Evolutionary conservation across 2,888 invertebrate genomes (phyloP), one percentile per base, ranked within the genome.

Genomic region (Neoitamus cyanurus): DNA sequence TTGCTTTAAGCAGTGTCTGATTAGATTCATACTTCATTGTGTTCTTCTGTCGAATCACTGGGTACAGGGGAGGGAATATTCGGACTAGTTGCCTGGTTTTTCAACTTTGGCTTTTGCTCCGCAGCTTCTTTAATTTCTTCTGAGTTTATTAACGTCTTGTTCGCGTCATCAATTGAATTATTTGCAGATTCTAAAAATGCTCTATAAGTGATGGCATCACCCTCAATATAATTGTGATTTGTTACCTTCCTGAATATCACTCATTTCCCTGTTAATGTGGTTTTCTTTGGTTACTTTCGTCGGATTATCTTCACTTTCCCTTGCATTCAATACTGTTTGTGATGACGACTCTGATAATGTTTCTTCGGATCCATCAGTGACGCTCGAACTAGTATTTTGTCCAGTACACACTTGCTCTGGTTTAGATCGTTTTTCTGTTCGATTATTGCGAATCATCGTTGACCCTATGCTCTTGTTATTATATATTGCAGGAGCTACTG

Each of bases 1-100:
- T 7, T 2, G 28, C 1, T 4, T n/a, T 46, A 42, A 30, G 30
- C 6, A 9, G 1, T n/a, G 30, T n/a, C 70, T 31, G 36, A 13
- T 34, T 20, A 13, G 37, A 72, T 34, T 85, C n/a, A 42, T 42
- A 86, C 86, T 46, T 86, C 85, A 83, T 82, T 83, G 4, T 68
- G 34, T 70, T 83, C 86, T 30, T 20, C 20, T 72, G 82, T 58
- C 25, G 48, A 25, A 20, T 84, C 84, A 31, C 87, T 87, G 83
- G 87, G 86, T 36, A 87, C 88, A 28, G 87, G 86, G 75, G 86
- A 85, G 69, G 91, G 91, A 88, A 91, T 91, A 85, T 91, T 91
- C 84, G 91, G 91, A 89, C 91, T 91, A 85, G 91, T 91, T 84
- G 91, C 91, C 88, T 91, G 91, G 86, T 91, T 90, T 87, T 91